Percentiles rank a stretch among this genome's conserved stretches.
These are phyloP conservation scores for Coecobrya sp. DNA, from an alignment of 2,888 invertebrate genomes.

Conservation along the genomic window DNA sequence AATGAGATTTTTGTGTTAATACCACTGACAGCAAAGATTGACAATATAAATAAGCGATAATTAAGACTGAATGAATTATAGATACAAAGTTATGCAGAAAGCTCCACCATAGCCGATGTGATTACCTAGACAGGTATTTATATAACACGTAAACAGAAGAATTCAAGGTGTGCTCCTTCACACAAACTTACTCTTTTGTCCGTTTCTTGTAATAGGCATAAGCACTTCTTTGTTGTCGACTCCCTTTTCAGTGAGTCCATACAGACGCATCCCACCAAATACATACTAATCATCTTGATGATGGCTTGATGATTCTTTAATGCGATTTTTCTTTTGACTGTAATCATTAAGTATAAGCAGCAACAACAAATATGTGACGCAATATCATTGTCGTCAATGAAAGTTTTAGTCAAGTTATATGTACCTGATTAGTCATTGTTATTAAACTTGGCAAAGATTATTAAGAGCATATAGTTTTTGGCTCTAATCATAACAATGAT, in stretches of 20 bases:
- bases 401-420: neutral
- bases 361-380: constrained; percentile 42
- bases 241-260: constrained; percentile 27
- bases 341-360: neutral
- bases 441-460: constrained; percentile 33
- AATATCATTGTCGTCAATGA: constrained; percentile 16
- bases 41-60: constrained; percentile 57
- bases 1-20: constrained; percentile 56
- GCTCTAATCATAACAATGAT: neutral
- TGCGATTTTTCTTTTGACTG: constrained; percentile 43
- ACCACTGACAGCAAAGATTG: constrained; percentile 67
- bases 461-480: constrained; percentile 38
- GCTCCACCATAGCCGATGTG: neutral
- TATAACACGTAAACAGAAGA: neutral
- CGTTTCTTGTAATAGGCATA: neutral
- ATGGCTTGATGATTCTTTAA: constrained; percentile 46
- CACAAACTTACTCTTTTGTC: neutral
- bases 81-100: neutral
- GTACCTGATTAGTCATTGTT: constrained; percentile 25
- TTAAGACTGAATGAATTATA: constrained; percentile 60
- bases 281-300: neutral
- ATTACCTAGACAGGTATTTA: neutral
- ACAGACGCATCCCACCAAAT: constrained; percentile 8
- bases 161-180: neutral
- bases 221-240: constrained; percentile 22